Evolutionary conservation across 2,888 invertebrate species (phyloP), one percentile per base, ranked within the genome.

Genomic region (Norana najaformis): DNA sequence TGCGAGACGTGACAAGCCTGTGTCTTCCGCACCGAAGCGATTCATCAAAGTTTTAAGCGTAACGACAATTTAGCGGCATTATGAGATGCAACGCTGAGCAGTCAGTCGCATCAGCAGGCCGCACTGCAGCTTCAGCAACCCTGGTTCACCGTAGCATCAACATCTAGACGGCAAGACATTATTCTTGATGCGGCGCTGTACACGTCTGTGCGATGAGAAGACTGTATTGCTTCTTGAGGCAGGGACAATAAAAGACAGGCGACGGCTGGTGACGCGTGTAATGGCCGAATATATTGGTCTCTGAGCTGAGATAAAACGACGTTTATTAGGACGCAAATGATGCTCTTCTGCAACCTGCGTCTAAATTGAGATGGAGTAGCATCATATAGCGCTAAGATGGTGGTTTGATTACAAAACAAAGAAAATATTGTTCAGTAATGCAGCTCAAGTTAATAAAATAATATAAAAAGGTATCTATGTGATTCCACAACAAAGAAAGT

Each of bases 1-100:
- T 6, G 69, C n/a, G 69, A 8, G n/a, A 69, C 69, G 69, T 69
- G 69, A n/a, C 69, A 69, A 69, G n/a, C 69, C 8, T 69, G 30
- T 69, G 11, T n/a, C 69, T n/a, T 69, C 69, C 69, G 69, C 30
- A n/a, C 11, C 11, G 69, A 69, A 6, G 69, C 30, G n/a, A 69
- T 69, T 69, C 69, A 69, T 69, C 69, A 69, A 69, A 69, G 69
- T 69, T 69, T 69, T 23, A 69, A 69, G 69, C 69, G 69, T n/a
- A n/a, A 69, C n/a, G 69, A n/a, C 69, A 69, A 69, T 69, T 69
- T 69, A 69, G 69, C 11, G 69, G 69, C 69, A n/a, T n/a, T 69
- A 69, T n/a, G 69, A 69, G 69, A 69, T 69, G 69, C 69, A n/a
- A n/a, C 69, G 69, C n/a, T 8, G 69, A 69, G 69, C 69, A 16